These are phyloP conservation scores for Magallana nippona DNA, from an alignment of 2,888 invertebrate genomes.

Conservation along the genomic window DNA sequence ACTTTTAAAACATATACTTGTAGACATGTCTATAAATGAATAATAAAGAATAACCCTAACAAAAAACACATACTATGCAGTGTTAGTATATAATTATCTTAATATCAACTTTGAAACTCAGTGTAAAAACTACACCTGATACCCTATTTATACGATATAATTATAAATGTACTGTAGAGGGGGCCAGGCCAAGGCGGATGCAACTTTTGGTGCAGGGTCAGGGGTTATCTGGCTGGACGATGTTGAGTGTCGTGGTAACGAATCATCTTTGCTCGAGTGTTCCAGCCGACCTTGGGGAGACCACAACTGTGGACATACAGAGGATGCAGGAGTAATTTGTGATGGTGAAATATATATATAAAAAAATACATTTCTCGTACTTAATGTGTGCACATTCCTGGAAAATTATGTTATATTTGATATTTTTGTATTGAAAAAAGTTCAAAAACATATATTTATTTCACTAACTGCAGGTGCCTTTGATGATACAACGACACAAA, in stretches of 20 bases:
- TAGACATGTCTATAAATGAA: too few species aligned
- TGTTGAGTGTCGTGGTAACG: slow-evolving; percentile 64
- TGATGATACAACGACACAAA: neutral
- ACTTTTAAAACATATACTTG: too few species aligned
- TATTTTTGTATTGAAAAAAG: neutral
- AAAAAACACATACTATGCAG: too few species aligned
- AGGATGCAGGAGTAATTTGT: slow-evolving; percentile 67
- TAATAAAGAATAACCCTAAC: too few species aligned
- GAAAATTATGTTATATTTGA: neutral
- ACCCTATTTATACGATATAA: neutral
- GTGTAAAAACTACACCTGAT: too few species aligned
- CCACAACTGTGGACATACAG: slow-evolving; percentile 65
- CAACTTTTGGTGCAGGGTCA: slow-evolving; percentile 50
- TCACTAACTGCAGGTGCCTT: neutral
- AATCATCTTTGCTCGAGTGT: slow-evolving; percentile 59
- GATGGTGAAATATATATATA: neutral
- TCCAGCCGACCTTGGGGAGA: slow-evolving; percentile 56
- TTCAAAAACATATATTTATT: neutral
- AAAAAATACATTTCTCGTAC: neutral
- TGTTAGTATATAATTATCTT: too few species aligned
- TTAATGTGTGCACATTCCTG: neutral
- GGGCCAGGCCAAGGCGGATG: slow-evolving; percentile 53
- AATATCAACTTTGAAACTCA: too few species aligned
- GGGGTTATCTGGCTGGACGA: slow-evolving; percentile 69
- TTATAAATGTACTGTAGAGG: slow-evolving; percentile 45